Base-by-base conservation (phyloP, 2,888 invertebrate genomes). In the Ichneumoninae sp. region DNA sequence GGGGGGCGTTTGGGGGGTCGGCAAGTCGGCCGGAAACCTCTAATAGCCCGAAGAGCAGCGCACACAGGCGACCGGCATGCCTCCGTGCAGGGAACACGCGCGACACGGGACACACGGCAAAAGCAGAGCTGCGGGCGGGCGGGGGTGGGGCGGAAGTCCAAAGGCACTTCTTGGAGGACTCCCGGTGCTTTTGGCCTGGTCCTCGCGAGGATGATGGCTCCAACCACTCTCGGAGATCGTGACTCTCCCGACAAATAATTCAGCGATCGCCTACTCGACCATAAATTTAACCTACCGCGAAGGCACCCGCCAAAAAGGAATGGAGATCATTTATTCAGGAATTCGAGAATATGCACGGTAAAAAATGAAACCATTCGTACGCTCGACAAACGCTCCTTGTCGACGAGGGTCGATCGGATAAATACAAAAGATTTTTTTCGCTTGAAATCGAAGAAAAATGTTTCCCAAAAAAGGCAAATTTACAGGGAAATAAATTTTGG, bases 21-120 rank as follows among this genome's bases (percentile, higher is more conserved):
- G 88, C 91, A 91, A 92, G 92, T 93, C 92, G 91, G 89, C 91
- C 88, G 92, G 90, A 93, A 93, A 93, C 93, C 93, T 93, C 93
- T 93, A 93, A 93, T 92, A 91, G 93, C 90, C 90, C 90, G 81
- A 89, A 84, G 89, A 80, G 74, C 72, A 50, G 57, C 75, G 40
- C 69, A 62, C 66, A 57, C 69, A 72, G 30, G 44, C 62, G 65
- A 69, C 22, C 74, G 16, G 44, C 4, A 40, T 47, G 40, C 4
- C 76, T 60, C 74, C 22, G 47, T 60, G 50, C 50, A 50, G 16
- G 40, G 22, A 10, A 72, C 86, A 86, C 87, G 86, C 88, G 86
- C 89, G 82, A 81, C 80, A 74, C 80, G 84, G 82, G 69, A 86
- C 19, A 68, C 72, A 72, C 81, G 65, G 80, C 74, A 76, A 77